These are phyloP conservation scores for Bellardia pandia DNA, from an alignment of 2,888 invertebrate species.

Conservation along the genomic window DNA sequence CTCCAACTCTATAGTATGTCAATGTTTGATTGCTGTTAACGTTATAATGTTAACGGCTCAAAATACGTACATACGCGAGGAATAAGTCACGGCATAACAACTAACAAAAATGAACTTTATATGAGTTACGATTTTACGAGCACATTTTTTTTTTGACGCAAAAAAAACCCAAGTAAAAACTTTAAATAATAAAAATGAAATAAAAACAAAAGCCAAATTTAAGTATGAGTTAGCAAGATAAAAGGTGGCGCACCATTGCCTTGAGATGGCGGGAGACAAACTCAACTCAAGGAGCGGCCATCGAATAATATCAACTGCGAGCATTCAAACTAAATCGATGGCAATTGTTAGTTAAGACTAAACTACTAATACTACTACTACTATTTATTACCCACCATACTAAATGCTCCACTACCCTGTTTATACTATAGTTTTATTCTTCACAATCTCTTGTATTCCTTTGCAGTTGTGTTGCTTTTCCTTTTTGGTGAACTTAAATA, in stretches of 20 bases:
- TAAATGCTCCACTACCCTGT: background rate
- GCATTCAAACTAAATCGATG: constrained; percentile 69
- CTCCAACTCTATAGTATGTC: constrained; percentile 43
- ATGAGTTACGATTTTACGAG: constrained; percentile 75
- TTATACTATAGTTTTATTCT: constrained; percentile 29
- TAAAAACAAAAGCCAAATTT: constrained; percentile 28
- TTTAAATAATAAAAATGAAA: constrained; percentile 51
- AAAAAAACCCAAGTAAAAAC: background rate
- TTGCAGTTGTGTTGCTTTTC: background rate
- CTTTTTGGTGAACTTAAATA: constrained; percentile 10
- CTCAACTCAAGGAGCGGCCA: constrained; percentile 59
- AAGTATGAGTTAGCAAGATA: constrained; percentile 24
- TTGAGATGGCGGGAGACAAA: background rate
- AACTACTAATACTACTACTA: constrained; percentile 36
- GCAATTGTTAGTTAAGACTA: constrained; percentile 62
- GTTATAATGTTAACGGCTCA: constrained; percentile 69
- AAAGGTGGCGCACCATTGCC: constrained; percentile 37
- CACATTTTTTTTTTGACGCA: constrained; percentile 36
- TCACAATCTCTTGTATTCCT: constrained; percentile 15
- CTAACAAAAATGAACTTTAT: constrained; percentile 72
- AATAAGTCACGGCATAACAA: constrained; percentile 74
- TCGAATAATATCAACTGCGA: constrained; percentile 48
- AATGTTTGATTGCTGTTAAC: constrained; percentile 66
- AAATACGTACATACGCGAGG: constrained; percentile 44
- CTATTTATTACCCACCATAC: constrained; percentile 20